Evolutionary conservation across 1,140 invertebrate genomes (phyloP).

Genomic region (Lasaia peninsularis): DNA sequence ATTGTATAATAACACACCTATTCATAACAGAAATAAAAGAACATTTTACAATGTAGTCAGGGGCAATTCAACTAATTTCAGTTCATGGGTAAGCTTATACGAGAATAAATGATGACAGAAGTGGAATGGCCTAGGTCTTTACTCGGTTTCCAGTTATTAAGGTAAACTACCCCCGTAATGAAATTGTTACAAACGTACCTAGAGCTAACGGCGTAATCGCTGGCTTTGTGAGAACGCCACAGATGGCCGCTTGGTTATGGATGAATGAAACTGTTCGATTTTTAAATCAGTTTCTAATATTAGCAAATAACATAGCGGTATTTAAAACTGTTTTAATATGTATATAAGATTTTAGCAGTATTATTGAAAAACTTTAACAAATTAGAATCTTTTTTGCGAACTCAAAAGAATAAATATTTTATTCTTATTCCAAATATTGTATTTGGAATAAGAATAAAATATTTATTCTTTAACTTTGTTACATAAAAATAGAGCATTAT

Average conservation of each 20-base stretch:
- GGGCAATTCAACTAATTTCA: not conserved
- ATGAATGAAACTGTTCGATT: not conserved
- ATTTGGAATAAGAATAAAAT: no score
- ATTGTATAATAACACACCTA: no score
- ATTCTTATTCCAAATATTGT: no score
- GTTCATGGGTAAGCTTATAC: slow-evolving; percentile 3
- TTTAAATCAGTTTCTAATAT: not conserved
- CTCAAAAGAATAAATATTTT: no score
- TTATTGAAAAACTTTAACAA: no score
- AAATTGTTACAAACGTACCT: slow-evolving; percentile 52
- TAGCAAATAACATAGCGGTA: not conserved
- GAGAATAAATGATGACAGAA: slow-evolving; percentile 14
- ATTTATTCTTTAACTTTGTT: no score
- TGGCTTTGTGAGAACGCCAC: slow-evolving; percentile 37
- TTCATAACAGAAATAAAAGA: not conserved
- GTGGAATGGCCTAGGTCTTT: slow-evolving; percentile 37
- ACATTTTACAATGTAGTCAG: not conserved
- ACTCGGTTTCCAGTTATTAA: slow-evolving; percentile 35
- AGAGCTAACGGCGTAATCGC: slow-evolving; percentile 39
- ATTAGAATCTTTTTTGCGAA: no score
- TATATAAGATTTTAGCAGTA: no score
- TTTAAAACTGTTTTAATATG: no score
- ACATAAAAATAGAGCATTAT: no score
- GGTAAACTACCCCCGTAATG: slow-evolving; percentile 37
- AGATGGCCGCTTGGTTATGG: slow-evolving; percentile 26